These are phyloP conservation scores for Poeciliopsis paucimaculata DNA, from an alignment of 2,797 vertebrate genomes.

Conservation along the genomic window DNA sequence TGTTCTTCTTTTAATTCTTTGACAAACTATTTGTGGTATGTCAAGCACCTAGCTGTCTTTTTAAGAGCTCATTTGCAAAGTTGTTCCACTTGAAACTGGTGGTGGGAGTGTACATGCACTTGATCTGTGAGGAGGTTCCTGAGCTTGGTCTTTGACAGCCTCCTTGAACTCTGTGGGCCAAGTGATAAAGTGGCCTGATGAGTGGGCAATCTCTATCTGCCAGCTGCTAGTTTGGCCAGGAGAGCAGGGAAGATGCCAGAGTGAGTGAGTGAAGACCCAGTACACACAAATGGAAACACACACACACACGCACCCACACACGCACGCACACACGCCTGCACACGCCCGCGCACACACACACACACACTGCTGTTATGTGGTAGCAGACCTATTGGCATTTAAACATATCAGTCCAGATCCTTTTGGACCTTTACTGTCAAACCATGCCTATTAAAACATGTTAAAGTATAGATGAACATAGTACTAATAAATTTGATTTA, in stretches of 20 bases:
- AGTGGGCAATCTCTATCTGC: constrained; percentile 76
- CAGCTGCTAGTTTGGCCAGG: constrained; percentile 71
- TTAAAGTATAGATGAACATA: not conserved
- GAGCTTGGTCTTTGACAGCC: constrained; percentile 74
- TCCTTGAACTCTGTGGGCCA: constrained; percentile 76
- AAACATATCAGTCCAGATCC: not conserved
- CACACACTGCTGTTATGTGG: not conserved
- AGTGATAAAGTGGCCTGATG: constrained; percentile 81
- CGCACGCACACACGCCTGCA: constrained; percentile 6
- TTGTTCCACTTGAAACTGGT: constrained; percentile 57
- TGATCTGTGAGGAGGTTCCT: constrained; percentile 66
- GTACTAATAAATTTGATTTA: not conserved
- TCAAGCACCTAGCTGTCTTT: constrained; percentile 46
- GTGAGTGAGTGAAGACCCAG: constrained; percentile 45
- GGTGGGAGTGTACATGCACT: constrained; percentile 43
- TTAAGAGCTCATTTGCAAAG: constrained; percentile 51
- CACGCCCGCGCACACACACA: no score
- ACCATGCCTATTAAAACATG: not conserved
- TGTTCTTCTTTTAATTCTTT: constrained; percentile 66
- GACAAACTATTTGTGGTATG: constrained; percentile 58
- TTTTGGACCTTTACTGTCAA: not conserved
- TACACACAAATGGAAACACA: constrained; percentile 32
- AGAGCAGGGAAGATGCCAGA: constrained; percentile 63
- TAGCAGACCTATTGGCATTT: not conserved
- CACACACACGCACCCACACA: constrained; percentile 14